Conservation (phyloP, 2,888 invertebrate genomes). For the Agelastica alni region DNA sequence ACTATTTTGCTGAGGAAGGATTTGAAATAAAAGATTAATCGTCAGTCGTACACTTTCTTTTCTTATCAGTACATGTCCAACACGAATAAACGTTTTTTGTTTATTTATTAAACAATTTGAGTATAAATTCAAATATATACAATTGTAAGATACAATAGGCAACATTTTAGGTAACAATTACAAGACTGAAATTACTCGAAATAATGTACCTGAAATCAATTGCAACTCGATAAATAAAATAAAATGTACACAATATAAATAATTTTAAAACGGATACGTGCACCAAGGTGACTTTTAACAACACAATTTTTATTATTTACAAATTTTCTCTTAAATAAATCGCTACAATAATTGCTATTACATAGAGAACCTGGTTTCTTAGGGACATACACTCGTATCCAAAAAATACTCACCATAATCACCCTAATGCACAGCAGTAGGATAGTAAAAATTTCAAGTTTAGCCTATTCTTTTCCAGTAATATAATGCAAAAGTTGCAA, state of each 20-base stretch:
- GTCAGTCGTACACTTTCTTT: constrained; percentile 17
- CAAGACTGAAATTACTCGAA: constrained; percentile 21
- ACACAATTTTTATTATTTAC: no score
- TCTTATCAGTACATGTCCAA: constrained; percentile 40
- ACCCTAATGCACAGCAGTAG: neutral
- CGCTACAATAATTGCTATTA: no score
- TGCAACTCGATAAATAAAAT: constrained; percentile 21
- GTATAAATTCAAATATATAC: constrained; percentile 46
- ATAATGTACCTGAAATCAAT: constrained; percentile 24
- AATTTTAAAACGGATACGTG: neutral
- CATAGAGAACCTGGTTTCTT: no score
- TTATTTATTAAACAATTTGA: constrained; percentile 43
- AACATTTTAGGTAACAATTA: constrained; percentile 44
- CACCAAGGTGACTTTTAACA: neutral
- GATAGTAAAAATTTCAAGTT: neutral
- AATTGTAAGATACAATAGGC: constrained; percentile 46
- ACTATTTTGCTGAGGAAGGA: neutral
- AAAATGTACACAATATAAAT: constrained; percentile 18
- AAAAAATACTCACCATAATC: neutral
- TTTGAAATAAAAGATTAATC: constrained; percentile 18
- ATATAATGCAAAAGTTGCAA: no score
- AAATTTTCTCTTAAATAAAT: no score
- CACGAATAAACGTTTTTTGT: constrained; percentile 40
- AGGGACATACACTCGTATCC: no score
- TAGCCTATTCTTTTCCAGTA: no score